Percentiles rank a stretch among this genome's conserved stretches.
These are phyloP conservation scores for Centropyge bicolor DNA, from an alignment of 2,797 vertebrate genomes.

Conservation along the genomic window DNA sequence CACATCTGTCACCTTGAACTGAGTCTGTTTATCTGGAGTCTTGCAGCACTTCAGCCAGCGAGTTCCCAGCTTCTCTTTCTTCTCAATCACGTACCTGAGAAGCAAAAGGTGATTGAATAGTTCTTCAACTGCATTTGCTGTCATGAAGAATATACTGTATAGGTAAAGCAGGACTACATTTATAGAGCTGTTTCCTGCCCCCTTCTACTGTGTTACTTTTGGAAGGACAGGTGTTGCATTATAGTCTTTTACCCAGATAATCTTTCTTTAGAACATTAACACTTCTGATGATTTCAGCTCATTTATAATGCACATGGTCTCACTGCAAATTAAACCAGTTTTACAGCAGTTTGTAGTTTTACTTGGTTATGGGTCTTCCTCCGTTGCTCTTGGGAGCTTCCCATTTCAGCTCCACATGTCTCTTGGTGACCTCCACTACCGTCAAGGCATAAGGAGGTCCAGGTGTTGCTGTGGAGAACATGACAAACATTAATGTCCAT, in stretches of 20 bases:
- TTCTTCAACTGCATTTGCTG: not conserved
- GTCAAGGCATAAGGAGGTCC: slow-evolving; percentile 96
- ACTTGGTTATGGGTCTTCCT: slow-evolving; percentile 96
- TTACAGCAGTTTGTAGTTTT: slow-evolving; percentile 40
- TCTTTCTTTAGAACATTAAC: not conserved
- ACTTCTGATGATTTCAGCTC: not conserved
- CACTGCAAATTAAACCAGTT: not conserved
- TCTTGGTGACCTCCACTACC: slow-evolving; percentile 94
- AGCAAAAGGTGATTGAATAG: not conserved
- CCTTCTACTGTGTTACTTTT: not conserved
- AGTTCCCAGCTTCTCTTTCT: slow-evolving; percentile 97
- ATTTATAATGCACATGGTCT: not conserved
- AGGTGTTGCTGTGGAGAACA: slow-evolving; percentile 89
- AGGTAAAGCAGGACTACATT: not conserved
- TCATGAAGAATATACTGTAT: not conserved
- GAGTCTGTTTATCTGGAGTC: slow-evolving; percentile 92
- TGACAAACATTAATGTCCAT: not conserved
- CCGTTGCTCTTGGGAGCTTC: slow-evolving; percentile 97
- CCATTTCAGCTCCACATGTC: slow-evolving; percentile 98
- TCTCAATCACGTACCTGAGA: slow-evolving; percentile 96
- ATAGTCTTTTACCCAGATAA: not conserved
- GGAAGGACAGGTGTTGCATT: slow-evolving; percentile 1
- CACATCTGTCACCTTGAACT: slow-evolving; percentile 95
- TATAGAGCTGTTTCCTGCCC: too few relatives aligned
- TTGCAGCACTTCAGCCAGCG: slow-evolving; percentile 99